Evolutionary conservation across 2,113 vertebrate species (phyloP).

Genomic region (Proteles cristata): DNA sequence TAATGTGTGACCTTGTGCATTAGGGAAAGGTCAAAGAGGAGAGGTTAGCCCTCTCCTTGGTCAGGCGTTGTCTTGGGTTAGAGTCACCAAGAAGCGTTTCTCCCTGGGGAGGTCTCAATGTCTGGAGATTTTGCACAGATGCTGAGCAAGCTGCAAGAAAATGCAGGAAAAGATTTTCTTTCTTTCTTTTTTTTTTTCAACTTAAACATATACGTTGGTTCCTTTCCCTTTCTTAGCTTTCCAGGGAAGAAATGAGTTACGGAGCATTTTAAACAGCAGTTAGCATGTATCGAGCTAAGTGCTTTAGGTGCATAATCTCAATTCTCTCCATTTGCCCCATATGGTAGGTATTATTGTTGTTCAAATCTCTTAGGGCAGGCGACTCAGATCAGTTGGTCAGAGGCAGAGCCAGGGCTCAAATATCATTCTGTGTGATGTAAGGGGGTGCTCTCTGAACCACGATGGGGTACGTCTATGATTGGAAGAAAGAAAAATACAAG

Average conservation of each 20-base stretch:
- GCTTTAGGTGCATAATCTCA: neutral
- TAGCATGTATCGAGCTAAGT: neutral
- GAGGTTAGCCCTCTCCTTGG: neutral
- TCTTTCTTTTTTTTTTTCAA: neutral
- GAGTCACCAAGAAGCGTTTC: neutral
- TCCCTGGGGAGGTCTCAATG: neutral
- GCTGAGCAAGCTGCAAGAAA: neutral
- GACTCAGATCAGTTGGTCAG: neutral
- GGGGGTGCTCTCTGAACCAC: neutral
- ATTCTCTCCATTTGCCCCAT: neutral
- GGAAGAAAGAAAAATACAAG: neutral
- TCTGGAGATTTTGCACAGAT: neutral
- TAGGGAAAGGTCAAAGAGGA: neutral
- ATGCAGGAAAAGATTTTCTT: neutral
- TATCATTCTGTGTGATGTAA: neutral
- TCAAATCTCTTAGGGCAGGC: neutral
- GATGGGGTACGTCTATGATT: fast-evolving
- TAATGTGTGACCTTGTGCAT: neutral
- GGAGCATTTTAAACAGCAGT: neutral
- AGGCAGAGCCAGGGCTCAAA: neutral
- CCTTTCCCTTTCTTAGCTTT: neutral
- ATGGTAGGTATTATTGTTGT: neutral
- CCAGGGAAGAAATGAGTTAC: neutral
- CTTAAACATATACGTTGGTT: neutral
- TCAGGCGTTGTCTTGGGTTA: neutral